Conservation (phyloP, 2,888 invertebrate genomes). For the Pristionchus maxplancki region DNA sequence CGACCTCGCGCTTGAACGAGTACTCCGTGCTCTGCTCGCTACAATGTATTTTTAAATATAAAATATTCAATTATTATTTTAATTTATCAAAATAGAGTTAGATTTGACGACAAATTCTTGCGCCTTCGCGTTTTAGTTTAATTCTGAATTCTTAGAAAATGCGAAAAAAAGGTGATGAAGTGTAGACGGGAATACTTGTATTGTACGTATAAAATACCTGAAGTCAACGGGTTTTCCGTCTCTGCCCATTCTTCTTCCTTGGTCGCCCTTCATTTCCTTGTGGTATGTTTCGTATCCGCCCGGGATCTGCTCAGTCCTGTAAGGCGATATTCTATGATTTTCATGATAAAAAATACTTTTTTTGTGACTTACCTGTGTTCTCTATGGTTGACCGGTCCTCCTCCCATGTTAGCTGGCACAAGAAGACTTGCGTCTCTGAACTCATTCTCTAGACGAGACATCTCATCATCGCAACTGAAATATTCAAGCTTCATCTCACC, state of each 20-base stretch:
- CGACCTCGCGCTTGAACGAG: slow-evolving; percentile 71
- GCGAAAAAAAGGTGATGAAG: background rate
- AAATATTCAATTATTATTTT: background rate
- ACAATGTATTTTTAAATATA: slow-evolving; percentile 51
- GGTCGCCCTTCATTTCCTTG: slow-evolving; percentile 65
- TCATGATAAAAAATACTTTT: background rate
- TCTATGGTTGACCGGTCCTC: slow-evolving; percentile 58
- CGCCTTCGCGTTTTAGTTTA: background rate
- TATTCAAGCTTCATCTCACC: no score
- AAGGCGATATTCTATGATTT: background rate
- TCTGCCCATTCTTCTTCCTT: slow-evolving; percentile 57
- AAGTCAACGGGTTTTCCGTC: slow-evolving; percentile 71
- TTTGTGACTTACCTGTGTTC: slow-evolving; percentile 23
- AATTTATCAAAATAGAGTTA: background rate
- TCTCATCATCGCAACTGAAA: slow-evolving; percentile 70
- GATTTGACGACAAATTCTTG: background rate
- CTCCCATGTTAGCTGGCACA: slow-evolving; percentile 70
- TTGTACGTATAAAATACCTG: slow-evolving; percentile 55
- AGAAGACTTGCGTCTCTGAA: slow-evolving; percentile 70
- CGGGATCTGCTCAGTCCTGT: slow-evolving; percentile 71
- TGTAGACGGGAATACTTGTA: slow-evolving; percentile 52
- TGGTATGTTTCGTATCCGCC: slow-evolving; percentile 76
- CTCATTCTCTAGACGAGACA: slow-evolving; percentile 70
- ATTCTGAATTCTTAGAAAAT: background rate
- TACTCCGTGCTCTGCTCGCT: slow-evolving; percentile 74